phyloP scores from a whole-genome alignment of 2,113 vertebrate species.

The Rhineura floridana region DNA sequence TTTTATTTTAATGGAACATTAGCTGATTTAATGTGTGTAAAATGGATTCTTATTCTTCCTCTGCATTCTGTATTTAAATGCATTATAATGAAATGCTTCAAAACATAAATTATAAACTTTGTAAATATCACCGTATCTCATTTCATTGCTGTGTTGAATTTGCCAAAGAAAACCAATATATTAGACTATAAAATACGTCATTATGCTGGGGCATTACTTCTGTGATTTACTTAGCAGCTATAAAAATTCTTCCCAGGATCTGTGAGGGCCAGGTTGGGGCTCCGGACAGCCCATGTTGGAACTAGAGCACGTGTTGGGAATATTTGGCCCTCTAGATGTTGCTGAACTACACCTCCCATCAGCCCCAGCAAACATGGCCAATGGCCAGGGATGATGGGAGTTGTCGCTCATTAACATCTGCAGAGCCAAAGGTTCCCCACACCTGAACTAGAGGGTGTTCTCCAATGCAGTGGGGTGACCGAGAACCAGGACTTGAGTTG shows the following conservation, averaged over 20 bases:
- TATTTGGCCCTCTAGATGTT: not conserved
- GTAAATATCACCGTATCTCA: not conserved
- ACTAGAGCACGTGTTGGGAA: not conserved
- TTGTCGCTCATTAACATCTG: too few relatives aligned
- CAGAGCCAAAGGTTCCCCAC: too few relatives aligned
- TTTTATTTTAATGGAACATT: not conserved
- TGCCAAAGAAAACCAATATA: constrained; percentile 2
- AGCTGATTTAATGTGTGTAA: not conserved
- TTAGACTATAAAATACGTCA: constrained; percentile 41
- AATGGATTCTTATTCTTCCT: not conserved
- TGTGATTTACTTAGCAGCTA: constrained; percentile 53
- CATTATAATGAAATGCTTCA: not conserved
- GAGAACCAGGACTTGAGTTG: not conserved
- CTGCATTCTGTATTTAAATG: not conserved
- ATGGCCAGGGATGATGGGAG: too few relatives aligned
- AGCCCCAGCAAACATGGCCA: too few relatives aligned
- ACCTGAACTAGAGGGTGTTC: too few relatives aligned
- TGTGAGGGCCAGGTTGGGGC: not conserved
- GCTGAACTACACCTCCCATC: not conserved
- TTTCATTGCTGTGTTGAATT: not conserved
- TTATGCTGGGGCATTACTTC: not conserved
- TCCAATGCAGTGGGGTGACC: not conserved
- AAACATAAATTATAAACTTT: not conserved
- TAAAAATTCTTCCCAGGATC: not conserved
- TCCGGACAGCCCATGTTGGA: not conserved